A percentile compares a stretch with the other conserved stretches of the same genome.
Evolutionary conservation across 2,113 vertebrate genomes (phyloP).

Genomic region (Oxyura jamaicensis): DNA sequence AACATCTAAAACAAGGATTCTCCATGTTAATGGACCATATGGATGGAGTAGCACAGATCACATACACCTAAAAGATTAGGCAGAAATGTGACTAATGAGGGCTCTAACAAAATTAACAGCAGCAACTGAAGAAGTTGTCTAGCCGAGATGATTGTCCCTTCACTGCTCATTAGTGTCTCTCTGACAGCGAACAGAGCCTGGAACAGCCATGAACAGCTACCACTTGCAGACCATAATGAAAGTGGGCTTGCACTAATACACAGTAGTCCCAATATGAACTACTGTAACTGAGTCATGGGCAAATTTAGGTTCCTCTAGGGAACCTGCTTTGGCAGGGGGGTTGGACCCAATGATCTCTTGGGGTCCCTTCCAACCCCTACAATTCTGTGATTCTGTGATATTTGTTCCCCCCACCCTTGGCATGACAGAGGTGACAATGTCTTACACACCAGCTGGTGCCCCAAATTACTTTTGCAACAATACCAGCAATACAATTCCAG

Average conservation of each 20-base stretch:
- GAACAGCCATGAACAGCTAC: neutral
- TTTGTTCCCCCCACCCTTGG: neutral
- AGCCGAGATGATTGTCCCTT: neutral
- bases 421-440: no score
- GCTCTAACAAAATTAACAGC: neutral
- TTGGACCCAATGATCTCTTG: no score
- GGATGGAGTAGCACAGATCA: neutral
- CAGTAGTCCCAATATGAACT: no score
- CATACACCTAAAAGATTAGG: neutral
- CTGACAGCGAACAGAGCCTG: no score
- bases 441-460: neutral
- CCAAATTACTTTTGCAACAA: neutral
- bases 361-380: no score
- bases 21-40: neutral
- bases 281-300: accelerated
- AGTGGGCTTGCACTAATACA: accelerated
- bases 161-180: neutral
- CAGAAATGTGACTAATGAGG: neutral
- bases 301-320: no score
- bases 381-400: no score
- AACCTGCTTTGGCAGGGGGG: no score
- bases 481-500: neutral
- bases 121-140: neutral
- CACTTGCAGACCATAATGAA: neutral
- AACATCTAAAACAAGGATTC: neutral